Evolutionary conservation across 2,113 vertebrate species (phyloP), one percentile per base, ranked within the genome.

Genomic region (Ceyx cyanopectus): DNA sequence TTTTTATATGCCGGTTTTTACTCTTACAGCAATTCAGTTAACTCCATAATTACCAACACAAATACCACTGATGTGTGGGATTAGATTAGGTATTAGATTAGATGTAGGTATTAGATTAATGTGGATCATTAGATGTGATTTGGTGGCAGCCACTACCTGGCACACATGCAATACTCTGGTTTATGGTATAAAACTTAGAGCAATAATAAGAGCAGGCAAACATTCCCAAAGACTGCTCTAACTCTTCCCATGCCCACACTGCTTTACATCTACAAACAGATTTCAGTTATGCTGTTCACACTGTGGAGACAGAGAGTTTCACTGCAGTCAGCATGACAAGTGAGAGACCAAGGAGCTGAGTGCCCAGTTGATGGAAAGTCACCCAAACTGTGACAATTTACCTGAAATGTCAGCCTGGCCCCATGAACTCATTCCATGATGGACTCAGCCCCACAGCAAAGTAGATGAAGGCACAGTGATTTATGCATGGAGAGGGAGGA

Each of bases 21-120:
- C 80, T 79, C 77, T 78, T 87, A 61, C 41, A 91, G 94, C 84
- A 91, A 92, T 94, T 80, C 87, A 95, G 94, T 96, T 93, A 96
- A 80, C 76, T 88, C 62, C 62, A 50, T 93, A 96, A 95, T 96
- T 96, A 94, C 34, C 70, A 92, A 79, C 79, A 92, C 82, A 88
- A 94, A 95, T 95, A 96, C 76, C 73, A 29, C 3, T 11, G 80
- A 94, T 37, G 37, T 37, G 37, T 37, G 37, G 37, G 37, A 37
- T 37, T 37, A 37, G 37, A 37, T 37, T 37, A 37, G 37, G 10
- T 37, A 37, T 37, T 37, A 37, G 37, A 37, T 37, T 37, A 37
- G 37, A 37, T 37, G 37, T 37, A 37, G 37, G 37, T 37, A 37
- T 37, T 37, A 37, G 37, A 37, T 37, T 37, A 37, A 37, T 37